phyloP scores from a whole-genome alignment of 2,888 invertebrate genomes.

The Meganola albula region DNA sequence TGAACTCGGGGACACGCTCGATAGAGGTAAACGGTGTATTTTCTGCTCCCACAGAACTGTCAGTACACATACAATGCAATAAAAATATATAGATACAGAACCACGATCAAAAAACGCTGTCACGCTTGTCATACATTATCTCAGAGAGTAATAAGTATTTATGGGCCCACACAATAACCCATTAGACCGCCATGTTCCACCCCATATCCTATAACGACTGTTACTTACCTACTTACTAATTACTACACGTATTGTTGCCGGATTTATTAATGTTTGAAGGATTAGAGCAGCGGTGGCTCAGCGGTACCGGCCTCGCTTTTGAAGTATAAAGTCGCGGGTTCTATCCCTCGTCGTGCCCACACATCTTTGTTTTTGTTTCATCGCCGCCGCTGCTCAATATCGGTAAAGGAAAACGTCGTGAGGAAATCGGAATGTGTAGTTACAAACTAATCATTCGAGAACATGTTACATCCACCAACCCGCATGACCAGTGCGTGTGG shows the following conservation, averaged over 20 bases:
- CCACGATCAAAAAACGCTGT: constrained; percentile 6
- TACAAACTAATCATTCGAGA: too few species aligned
- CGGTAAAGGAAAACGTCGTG: too few species aligned
- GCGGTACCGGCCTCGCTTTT: too few species aligned
- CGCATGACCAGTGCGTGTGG: too few species aligned
- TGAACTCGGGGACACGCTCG: too few species aligned
- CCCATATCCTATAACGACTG: constrained; percentile 32
- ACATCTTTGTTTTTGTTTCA: too few species aligned
- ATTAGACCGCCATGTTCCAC: constrained; percentile 44
- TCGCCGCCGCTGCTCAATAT: too few species aligned
- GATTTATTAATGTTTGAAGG: constrained; percentile 18
- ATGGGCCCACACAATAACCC: constrained; percentile 52
- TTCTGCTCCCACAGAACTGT: neutral
- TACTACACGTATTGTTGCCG: constrained; percentile 23
- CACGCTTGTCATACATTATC: constrained; percentile 16
- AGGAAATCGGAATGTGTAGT: too few species aligned
- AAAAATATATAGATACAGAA: constrained; percentile 14
- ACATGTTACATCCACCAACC: too few species aligned
- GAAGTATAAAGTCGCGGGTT: too few species aligned
- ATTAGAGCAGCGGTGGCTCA: constrained; percentile 5
- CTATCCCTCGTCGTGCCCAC: too few species aligned
- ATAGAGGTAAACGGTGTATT: neutral
- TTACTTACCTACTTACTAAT: constrained; percentile 29
- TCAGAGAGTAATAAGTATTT: constrained; percentile 51
- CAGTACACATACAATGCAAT: neutral